Base-by-base conservation (phyloP, 2,797 vertebrate genomes). In the Neomorphus geoffroyi region DNA sequence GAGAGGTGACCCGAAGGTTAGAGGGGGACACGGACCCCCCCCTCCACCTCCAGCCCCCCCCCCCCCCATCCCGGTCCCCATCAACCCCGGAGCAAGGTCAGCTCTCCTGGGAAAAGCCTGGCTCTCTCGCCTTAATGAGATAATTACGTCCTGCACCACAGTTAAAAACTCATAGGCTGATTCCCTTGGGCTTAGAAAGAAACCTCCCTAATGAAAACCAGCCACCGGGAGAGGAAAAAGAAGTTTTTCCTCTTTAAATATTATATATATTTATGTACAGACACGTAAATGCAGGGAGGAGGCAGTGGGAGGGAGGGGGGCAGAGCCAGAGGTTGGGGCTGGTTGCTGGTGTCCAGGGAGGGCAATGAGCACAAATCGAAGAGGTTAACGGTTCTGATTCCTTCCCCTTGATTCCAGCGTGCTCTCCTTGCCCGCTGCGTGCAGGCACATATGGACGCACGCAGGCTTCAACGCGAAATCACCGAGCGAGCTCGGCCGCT, bases 181-280 rank as follows among this genome's bases (percentile, higher is more conserved):
- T 82, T 90, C 92, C 88, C 90, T 75, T 62, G 80, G 94, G 66
- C 51, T 39, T 90, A 53, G 82, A 80, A 86, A 72, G 94, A 91
- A 96, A 93, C 94, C 95, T 95, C 88, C 93, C 85, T 97, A 96
- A 96, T 97, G 96, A 93, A 96, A 96, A 96, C 78, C 96, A 94
- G 93, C 90, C 92, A 84, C 75, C 9, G 64, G 71, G 54, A 81
- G 26, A 67, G 43, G 58, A 88, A n/a, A 90, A 89, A 77, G 11
- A 46, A 71, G 57, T 71, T 93, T 96, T 92, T 75, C 87, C 89
- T 91, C 82, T 77, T 90, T 61, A 92, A 88, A 93, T 82, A 79
- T 58, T 33, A 85, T 56, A 51, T 60, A 16, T 66, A 46, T 74
- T 13, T 56, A 6, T 67, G 24, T 22, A 35, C 9, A 24, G 2